Evolutionary conservation across 1,140 invertebrate genomes (phyloP).

Genomic region (Cydia splendana): DNA sequence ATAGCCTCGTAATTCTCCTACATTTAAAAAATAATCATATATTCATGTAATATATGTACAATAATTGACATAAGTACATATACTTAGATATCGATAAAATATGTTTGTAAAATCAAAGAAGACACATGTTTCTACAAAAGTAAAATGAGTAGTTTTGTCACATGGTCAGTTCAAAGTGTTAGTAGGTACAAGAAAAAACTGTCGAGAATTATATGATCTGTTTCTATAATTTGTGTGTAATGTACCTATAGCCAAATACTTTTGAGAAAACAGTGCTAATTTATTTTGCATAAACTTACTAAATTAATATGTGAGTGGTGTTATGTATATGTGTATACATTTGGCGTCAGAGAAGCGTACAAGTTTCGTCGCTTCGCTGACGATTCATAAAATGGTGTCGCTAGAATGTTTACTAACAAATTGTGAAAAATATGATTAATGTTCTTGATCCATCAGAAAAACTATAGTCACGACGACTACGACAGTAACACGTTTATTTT

Average conservation of each 20-base stretch:
- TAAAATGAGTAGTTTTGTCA: neutral
- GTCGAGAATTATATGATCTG: neutral
- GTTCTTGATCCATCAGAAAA: constrained; percentile 1
- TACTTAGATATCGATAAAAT: neutral
- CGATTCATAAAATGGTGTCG: neutral
- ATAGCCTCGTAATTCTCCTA: neutral
- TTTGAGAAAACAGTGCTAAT: neutral
- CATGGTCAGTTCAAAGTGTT: too few relatives aligned
- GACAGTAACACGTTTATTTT: neutral
- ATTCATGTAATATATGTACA: neutral
- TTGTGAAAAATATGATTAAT: constrained; percentile 17
- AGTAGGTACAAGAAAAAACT: too few relatives aligned
- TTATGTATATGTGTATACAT: neutral
- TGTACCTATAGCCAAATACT: neutral
- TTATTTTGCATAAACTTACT: neutral
- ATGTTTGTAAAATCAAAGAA: neutral
- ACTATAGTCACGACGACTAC: too few relatives aligned
- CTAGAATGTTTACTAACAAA: constrained; percentile 30
- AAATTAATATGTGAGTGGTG: neutral
- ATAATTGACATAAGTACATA: neutral
- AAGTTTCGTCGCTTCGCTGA: neutral
- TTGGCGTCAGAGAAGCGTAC: neutral
- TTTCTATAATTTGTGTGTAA: neutral
- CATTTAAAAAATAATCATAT: neutral
- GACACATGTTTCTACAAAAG: neutral